Conservation (phyloP, 2,113 vertebrate genomes). For the Microtus oregoni region DNA sequence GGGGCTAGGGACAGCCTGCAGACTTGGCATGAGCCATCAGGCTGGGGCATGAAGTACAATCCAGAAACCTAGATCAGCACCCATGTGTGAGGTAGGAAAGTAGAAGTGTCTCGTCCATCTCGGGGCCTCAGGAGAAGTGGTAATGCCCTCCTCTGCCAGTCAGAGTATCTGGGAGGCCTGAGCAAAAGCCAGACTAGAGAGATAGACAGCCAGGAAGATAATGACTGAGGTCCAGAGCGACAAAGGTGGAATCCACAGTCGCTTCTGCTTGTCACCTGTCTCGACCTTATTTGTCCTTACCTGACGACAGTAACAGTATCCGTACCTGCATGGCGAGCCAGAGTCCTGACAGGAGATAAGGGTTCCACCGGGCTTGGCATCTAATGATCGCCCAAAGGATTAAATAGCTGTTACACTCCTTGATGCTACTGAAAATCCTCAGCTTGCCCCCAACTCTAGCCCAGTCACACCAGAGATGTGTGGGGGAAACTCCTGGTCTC, state of each 20-base stretch:
- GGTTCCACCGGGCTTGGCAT: not conserved
- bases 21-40: not conserved
- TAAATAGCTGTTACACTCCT: not conserved
- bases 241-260: no score
- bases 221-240: no score
- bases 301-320: not conserved
- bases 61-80: not conserved
- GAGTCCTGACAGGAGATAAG: not conserved
- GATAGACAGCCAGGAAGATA: not conserved
- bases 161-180: not conserved
- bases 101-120: not conserved
- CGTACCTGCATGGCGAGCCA: not conserved
- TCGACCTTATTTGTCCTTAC: no score
- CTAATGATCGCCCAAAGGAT: not conserved
- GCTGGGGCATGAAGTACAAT: not conserved
- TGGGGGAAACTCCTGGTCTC: not conserved
- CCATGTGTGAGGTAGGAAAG: not conserved
- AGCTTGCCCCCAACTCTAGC: not conserved
- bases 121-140: not conserved
- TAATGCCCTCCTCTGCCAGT: not conserved
- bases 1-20: not conserved
- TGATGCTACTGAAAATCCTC: not conserved
- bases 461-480: not conserved
- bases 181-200: not conserved
- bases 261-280: no score